phyloP scores from a whole-genome alignment of 2,113 vertebrate genomes.

The Cricetomys ansorgei region DNA sequence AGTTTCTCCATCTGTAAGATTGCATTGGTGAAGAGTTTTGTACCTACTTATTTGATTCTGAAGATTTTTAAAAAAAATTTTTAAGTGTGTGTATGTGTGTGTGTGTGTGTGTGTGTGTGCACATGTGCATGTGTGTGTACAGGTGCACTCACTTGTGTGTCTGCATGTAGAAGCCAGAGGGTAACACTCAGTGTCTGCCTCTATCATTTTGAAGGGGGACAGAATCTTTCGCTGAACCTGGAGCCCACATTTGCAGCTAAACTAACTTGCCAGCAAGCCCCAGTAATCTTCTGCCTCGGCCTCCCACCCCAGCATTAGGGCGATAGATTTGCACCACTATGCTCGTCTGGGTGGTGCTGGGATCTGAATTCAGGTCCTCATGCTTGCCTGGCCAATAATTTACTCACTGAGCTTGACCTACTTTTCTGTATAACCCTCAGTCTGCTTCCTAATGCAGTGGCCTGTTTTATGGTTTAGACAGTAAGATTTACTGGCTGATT shows the following conservation, averaged over 20 bases:
- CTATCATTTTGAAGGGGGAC: background rate
- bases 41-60: background rate
- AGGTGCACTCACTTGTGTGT: background rate
- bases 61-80: background rate
- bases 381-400: background rate
- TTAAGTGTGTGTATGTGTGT: background rate
- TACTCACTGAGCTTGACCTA: background rate
- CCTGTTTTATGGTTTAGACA: background rate
- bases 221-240: background rate
- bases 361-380: background rate
- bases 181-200: background rate
- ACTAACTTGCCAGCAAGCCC: no score
- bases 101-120: background rate
- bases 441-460: slow-evolving; percentile 30
- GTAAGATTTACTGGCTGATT: slow-evolving; percentile 24
- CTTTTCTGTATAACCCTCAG: background rate
- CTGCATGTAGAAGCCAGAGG: background rate
- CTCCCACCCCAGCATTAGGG: background rate
- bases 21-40: background rate
- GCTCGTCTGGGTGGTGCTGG: background rate
- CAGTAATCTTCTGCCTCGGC: background rate
- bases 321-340: background rate
- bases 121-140: background rate
- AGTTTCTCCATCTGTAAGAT: background rate
- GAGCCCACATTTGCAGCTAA: background rate